phyloP scores from a whole-genome alignment of 2,113 vertebrate genomes.

The Arothron firmamentum region DNA sequence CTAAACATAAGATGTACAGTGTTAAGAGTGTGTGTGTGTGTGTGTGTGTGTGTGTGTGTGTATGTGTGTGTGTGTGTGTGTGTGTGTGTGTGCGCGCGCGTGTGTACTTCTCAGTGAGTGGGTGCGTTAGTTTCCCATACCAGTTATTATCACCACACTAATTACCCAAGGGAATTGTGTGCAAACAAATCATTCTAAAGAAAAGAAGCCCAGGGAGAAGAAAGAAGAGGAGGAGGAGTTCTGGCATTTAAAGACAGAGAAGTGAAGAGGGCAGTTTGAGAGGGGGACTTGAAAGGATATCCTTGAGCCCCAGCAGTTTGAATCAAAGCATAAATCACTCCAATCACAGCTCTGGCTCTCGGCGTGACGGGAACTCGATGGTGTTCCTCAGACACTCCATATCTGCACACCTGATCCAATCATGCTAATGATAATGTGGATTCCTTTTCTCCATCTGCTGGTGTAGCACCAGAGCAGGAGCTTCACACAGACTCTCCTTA shows the following conservation, averaged over 20 bases:
- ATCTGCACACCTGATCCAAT: constrained; percentile 38
- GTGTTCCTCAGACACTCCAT: constrained; percentile 23
- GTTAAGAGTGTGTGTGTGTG: not conserved
- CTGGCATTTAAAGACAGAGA: constrained; percentile 22
- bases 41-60: not conserved
- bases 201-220: constrained; percentile 46
- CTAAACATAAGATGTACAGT: constrained; percentile 38
- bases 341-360: constrained; percentile 10
- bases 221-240: constrained; percentile 34
- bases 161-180: constrained; percentile 67
- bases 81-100: not conserved
- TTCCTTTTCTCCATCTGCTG: constrained; percentile 41
- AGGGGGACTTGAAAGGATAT: constrained; percentile 26
- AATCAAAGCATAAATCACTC: constrained; percentile 20
- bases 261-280: constrained; percentile 19
- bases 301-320: constrained; percentile 16
- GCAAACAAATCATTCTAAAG: constrained; percentile 67
- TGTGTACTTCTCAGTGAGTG: constrained; percentile 23
- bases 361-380: not conserved
- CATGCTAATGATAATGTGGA: constrained; percentile 15
- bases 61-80: not conserved
- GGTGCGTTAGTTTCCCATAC: constrained; percentile 67
- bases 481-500: too few species aligned
- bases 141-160: constrained; percentile 67
- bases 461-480: too few species aligned